Evolutionary conservation across 2,888 invertebrate genomes (phyloP).

Genomic region (Osmoderma eremita): DNA sequence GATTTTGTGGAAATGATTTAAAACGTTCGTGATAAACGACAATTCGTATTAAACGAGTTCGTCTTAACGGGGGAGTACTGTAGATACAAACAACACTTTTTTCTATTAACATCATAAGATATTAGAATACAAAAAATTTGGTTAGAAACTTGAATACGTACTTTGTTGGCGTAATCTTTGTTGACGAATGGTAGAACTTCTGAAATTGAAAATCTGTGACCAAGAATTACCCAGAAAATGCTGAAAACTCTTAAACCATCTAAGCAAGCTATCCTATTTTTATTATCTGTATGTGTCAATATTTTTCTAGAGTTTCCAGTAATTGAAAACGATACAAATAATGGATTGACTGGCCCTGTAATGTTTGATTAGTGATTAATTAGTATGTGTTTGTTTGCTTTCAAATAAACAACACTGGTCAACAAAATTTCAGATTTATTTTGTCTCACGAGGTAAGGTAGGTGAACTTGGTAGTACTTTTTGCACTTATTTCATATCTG

Average conservation of each 20-base stretch:
- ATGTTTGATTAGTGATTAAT: constrained; percentile 9
- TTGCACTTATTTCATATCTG: too few species aligned
- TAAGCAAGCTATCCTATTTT: constrained; percentile 45
- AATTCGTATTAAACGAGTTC: too few species aligned
- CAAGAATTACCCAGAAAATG: constrained; percentile 48
- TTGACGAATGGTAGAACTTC: constrained; percentile 41
- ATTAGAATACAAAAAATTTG: neutral
- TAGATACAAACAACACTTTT: too few species aligned
- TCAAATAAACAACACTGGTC: neutral
- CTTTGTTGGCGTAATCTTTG: constrained; percentile 31
- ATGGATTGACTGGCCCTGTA: constrained; percentile 42
- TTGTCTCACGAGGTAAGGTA: too few species aligned
- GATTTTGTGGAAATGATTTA: too few species aligned
- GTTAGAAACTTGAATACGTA: neutral
- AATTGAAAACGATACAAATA: constrained; percentile 45
- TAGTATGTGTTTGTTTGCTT: neutral
- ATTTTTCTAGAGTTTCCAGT: constrained; percentile 44
- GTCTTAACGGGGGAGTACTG: too few species aligned
- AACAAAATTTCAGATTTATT: too few species aligned
- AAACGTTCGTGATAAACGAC: too few species aligned
- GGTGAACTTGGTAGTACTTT: too few species aligned
- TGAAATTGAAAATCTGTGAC: constrained; percentile 43
- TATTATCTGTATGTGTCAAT: constrained; percentile 18
- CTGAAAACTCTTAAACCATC: constrained; percentile 47
- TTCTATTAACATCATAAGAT: too few species aligned